Evolutionary conservation across 2,888 invertebrate species (phyloP).

Genomic region (Lomographa bimaculata): DNA sequence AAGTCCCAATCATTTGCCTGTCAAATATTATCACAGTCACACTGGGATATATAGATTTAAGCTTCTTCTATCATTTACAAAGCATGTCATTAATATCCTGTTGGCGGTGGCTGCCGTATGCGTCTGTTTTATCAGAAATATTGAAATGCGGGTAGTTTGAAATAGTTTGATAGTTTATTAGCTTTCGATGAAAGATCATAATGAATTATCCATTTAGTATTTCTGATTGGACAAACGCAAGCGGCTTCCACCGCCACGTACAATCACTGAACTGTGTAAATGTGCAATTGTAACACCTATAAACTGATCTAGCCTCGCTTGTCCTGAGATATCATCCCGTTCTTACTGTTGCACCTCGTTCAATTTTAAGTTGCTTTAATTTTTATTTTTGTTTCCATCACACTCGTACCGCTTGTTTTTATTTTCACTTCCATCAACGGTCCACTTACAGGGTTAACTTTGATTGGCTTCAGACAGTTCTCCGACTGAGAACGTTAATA

Average conservation of each 20-base stretch:
- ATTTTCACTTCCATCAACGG: slow-evolving; percentile 81
- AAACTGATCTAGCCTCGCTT: slow-evolving; percentile 80
- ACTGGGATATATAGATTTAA: slow-evolving; percentile 78
- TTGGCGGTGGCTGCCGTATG: slow-evolving; percentile 56
- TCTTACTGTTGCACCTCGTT: slow-evolving; percentile 82
- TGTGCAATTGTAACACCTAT: slow-evolving; percentile 79
- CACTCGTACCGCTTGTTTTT: slow-evolving; percentile 79
- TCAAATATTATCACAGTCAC: slow-evolving; percentile 73
- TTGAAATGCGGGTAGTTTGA: slow-evolving; percentile 10
- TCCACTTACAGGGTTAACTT: slow-evolving; percentile 83
- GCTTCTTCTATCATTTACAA: slow-evolving; percentile 73
- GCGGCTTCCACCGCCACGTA: slow-evolving; percentile 49
- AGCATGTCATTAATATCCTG: slow-evolving; percentile 78
- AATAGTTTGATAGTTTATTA: not conserved
- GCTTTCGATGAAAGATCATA: too few relatives aligned
- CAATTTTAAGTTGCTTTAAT: slow-evolving; percentile 80
- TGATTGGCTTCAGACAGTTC: slow-evolving; percentile 77
- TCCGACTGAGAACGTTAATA: slow-evolving; percentile 81
- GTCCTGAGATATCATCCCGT: slow-evolving; percentile 81
- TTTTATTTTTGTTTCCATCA: slow-evolving; percentile 74
- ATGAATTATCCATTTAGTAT: not conserved
- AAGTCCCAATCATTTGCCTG: slow-evolving; percentile 77
- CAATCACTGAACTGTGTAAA: slow-evolving; percentile 76
- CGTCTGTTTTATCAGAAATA: slow-evolving; percentile 28
- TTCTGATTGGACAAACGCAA: slow-evolving; percentile 34